Evolutionary conservation across 2,888 invertebrate genomes (phyloP), one percentile per base, ranked within the genome.

Genomic region (Drosophila maculinotata): DNA sequence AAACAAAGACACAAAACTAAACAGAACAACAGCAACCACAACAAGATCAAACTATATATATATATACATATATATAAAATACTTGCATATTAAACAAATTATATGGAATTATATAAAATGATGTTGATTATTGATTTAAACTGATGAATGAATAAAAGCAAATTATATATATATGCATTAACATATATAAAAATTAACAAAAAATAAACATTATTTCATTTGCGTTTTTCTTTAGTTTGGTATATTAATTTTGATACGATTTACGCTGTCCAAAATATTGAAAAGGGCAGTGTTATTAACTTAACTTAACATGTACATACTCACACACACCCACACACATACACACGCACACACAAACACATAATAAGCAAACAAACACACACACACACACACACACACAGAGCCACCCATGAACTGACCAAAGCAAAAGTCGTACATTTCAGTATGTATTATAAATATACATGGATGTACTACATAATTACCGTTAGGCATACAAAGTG

Each of bases 51-150:
- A 68, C 71, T 59, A 75, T 81, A 84, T 68, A 76, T 71, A 85
- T 63, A 69, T 58, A 75, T 57, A 78, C 65, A 77, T 74, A 74
- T 74, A 69, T 28, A 63, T 41, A 33, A 65, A 69, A 66, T 79
- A 85, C 80, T 79, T 80, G 75, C 83, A 86, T 84, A 88, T 88
- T 87, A 71, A 80, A 84, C 69, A 79, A 79, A 83, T 85, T 85
- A 83, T 79, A 85, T 77, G 82, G 33, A 82, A 86, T 73, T 85
- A 87, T 87, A 82, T 82, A 63, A 83, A 79, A 77, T 65, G 79
- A 88, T 88, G 88, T 88, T 87, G 88, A 88, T 86, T 88, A 84
- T 85, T 85, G 76, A 84, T 85, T 84, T 83, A 80, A 78, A 77
- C 77, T 75, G 82, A 62, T 65, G 69, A 76, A 67, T 71, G 65